Evolutionary conservation across 2,888 invertebrate genomes (phyloP).

Genomic region (Cloeon dipterum): DNA sequence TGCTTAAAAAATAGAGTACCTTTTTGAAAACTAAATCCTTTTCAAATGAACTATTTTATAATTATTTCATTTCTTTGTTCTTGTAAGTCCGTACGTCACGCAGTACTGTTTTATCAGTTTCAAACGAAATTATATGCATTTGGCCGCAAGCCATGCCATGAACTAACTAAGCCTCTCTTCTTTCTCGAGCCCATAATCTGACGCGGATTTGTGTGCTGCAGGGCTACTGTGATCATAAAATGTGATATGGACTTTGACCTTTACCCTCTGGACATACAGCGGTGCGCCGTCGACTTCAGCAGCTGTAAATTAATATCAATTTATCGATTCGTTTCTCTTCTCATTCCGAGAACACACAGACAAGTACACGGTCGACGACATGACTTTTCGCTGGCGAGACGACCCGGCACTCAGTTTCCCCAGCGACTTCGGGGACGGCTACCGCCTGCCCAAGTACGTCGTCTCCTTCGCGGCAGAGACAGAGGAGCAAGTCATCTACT

Average conservation of each 20-base stretch:
- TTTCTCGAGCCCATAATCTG: no score
- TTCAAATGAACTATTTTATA: no score
- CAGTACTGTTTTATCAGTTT: no score
- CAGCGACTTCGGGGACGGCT: constrained; percentile 25
- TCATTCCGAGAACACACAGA: constrained; percentile 19
- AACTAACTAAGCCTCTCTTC: no score
- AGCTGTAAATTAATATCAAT: constrained; percentile 27
- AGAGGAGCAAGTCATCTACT: constrained; percentile 33
- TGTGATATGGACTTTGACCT: constrained; percentile 41
- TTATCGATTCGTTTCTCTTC: no score
- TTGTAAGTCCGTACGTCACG: no score
- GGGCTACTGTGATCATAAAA: constrained; percentile 37
- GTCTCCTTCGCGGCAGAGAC: constrained; percentile 34
- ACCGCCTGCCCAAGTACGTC: constrained; percentile 36
- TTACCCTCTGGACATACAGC: constrained; percentile 37
- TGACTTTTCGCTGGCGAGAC: constrained; percentile 36
- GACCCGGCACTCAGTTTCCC: constrained; percentile 26
- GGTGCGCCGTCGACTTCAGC: constrained; percentile 36
- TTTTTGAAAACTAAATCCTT: no score
- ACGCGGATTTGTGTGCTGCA: no score
- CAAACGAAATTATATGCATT: no score
- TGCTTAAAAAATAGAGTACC: background rate
- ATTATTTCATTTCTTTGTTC: no score
- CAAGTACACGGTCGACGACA: constrained; percentile 33
- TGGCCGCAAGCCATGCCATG: no score